Evolutionary conservation across 2,888 invertebrate genomes (phyloP), one percentile per base, ranked within the genome.

Genomic region (Drosophila neotestacea): DNA sequence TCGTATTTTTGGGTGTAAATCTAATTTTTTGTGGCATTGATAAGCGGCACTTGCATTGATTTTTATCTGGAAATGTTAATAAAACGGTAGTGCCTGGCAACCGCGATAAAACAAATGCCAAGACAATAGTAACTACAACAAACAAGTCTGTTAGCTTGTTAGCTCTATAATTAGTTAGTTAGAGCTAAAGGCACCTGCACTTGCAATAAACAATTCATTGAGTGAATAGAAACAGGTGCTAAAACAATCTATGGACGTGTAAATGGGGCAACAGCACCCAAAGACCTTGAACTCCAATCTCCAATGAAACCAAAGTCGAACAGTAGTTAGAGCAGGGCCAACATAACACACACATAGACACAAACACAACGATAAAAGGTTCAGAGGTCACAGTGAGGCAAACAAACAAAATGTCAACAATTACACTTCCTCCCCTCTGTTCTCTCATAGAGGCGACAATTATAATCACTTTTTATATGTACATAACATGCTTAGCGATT

Each of bases 221-320:
- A 54, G 73, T 36, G 78, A 75, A 87, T 52, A 65, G 55, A 70
- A 85, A 72, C 85, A 85, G 88, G 77, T 87, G 85, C 30, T 52
- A 47, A 63, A 46, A 54, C 52, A 72, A 58, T 38, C 65, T 9
- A 38, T 4, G 1, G 11, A 27, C 46, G 16, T 27, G 44, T 55
- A 58, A 70, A 56, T 72, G 55, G 71, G 52, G 48, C 75, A 77
- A 69, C 54, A 64, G 46, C 66, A 70, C 54, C 46, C 22, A 46
- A 65, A 78, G 82, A 65, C 85, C 85, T 85, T 85, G 85, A 85
- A 76, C 84, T 65, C 51, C 34, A 59, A 41, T n/a, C 30, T 34
- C 22, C 11, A 42, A 42, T 55, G 34, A 16, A 32, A 47, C 10
- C 52, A 72, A 65, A 75, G 77, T 72, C 69, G 48, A 61, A 60